phyloP scores from a whole-genome alignment of 2,888 invertebrate species.

The Andrena trimmerana region DNA sequence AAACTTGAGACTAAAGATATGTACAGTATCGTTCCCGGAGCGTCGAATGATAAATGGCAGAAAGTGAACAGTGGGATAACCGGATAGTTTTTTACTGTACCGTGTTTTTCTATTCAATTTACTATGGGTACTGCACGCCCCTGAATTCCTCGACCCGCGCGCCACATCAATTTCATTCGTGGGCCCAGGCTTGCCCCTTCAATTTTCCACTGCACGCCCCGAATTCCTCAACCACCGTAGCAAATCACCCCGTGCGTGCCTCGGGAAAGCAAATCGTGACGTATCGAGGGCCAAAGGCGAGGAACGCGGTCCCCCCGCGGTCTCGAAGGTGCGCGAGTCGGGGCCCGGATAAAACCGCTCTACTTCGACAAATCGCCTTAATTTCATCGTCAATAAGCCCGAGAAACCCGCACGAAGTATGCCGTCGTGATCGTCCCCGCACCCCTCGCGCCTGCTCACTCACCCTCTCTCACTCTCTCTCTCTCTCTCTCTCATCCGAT shows the following conservation, averaged over 20 bases:
- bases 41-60: too few relatives aligned
- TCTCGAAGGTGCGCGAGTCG: constrained; percentile 47
- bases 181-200: too few relatives aligned
- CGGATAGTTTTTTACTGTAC: too few relatives aligned
- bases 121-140: too few relatives aligned
- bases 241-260: background rate
- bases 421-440: constrained; percentile 34
- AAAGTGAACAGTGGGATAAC: too few relatives aligned
- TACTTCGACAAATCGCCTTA: constrained; percentile 52
- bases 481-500: too few relatives aligned
- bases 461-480: background rate
- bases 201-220: too few relatives aligned
- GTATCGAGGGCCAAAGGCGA: background rate
- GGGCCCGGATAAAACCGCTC: constrained; percentile 47
- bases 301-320: constrained; percentile 24
- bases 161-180: too few relatives aligned
- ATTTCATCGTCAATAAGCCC: constrained; percentile 59
- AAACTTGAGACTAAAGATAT: too few relatives aligned
- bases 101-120: too few relatives aligned
- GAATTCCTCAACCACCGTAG: background rate
- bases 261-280: constrained; percentile 22
- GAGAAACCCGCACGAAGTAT: constrained; percentile 53
- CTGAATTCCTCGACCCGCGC: too few relatives aligned
- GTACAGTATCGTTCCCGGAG: too few relatives aligned
- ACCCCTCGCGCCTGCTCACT: constrained; percentile 1